Evolutionary conservation across 2,888 invertebrate genomes (phyloP), one percentile per base, ranked within the genome.

Genomic region (Ochropleura leucogaster): DNA sequence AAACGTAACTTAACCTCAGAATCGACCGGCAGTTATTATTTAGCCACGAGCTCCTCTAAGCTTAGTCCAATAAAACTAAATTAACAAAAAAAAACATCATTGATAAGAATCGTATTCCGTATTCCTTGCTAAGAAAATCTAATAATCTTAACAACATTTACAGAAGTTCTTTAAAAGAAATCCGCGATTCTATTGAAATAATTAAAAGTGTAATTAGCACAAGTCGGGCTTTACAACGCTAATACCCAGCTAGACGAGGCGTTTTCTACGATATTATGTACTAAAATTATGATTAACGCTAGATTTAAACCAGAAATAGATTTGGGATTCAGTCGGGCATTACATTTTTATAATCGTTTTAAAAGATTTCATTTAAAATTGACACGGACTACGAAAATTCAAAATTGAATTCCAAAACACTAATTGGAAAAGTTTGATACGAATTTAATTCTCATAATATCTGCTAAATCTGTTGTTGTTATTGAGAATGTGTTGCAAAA

Each of bases 181-280:
- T 47, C 47, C 12, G 8, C 53, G 69, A 82, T 60, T 60, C 51
- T 44, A 71, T 73, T 68, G 20, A 72, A 69, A 72, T 77, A 20
- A 77, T 77, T 84, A 65, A 74, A 74, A 68, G 44, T 80, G n/a
- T 82, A 82, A 85, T 85, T 79, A 75, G 68, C 68, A 51, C 59
- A 64, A 69, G 47, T 46, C n/a, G 76, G 67, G 57, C 49, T 57
- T 86, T 53, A 47, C 30, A 69, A 44, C 30, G 49, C 49, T 82
- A 68, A 74, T 72, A 69, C 67, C 69, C 40, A 55, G 65, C 60
- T 75, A 73, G 66, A 73, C 46, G 62, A 66, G 44, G 46, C 66
- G 9, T 67, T 74, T 82, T 69, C 42, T 57, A 68, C 62, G 12
- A 60, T 68, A 76, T 83, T 77, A 74, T 63, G 49, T 70, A 72